phyloP scores from a whole-genome alignment of 2,888 invertebrate species.

The Allolobophora icterica region DNA sequence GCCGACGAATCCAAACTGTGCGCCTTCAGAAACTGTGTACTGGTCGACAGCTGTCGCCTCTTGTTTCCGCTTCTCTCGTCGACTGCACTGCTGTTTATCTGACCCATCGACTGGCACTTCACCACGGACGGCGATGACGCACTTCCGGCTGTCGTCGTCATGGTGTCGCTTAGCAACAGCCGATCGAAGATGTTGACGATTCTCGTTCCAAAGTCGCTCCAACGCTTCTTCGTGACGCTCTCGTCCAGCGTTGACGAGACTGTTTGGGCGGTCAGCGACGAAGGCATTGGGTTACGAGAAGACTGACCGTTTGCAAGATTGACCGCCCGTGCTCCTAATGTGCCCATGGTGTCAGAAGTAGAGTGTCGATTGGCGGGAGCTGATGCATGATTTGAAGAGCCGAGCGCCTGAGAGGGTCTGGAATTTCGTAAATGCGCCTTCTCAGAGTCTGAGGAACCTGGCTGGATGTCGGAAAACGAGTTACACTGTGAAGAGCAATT shows the following conservation, averaged over 20 bases:
- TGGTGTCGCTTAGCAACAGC: constrained; percentile 42
- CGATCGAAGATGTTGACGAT: constrained; percentile 47
- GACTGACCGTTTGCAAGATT: neutral
- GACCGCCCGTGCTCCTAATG: neutral
- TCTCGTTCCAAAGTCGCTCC: constrained; percentile 45
- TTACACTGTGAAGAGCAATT: neutral
- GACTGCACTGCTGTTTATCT: neutral
- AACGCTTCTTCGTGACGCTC: constrained; percentile 39
- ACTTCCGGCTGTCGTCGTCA: neutral
- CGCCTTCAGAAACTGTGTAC: neutral
- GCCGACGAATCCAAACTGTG: neutral
- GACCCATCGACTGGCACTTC: neutral
- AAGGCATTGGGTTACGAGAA: neutral
- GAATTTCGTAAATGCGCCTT: neutral
- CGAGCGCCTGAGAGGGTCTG: neutral
- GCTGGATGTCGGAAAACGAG: neutral
- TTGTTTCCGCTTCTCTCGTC: neutral
- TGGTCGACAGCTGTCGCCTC: neutral
- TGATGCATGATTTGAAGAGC: neutral
- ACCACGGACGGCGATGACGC: neutral
- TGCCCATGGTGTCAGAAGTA: neutral
- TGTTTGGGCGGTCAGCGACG: neutral
- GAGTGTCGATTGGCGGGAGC: neutral
- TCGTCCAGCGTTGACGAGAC: neutral
- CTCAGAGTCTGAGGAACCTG: neutral